Evolutionary conservation across 2,888 invertebrate genomes (phyloP).

Genomic region (Alsophila aescularia): DNA sequence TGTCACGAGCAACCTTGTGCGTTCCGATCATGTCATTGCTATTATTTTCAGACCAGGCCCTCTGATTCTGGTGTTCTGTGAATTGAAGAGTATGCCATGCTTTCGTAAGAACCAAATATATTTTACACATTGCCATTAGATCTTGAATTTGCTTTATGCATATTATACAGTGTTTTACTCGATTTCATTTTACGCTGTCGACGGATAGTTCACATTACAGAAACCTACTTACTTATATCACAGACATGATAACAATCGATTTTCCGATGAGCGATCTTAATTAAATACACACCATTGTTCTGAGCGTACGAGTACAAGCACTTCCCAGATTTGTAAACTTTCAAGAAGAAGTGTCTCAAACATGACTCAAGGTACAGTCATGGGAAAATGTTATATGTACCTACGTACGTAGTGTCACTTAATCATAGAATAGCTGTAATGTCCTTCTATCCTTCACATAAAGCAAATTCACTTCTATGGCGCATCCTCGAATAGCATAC

Average conservation of each 20-base stretch:
- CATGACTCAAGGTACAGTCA: slow-evolving; percentile 26
- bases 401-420: not conserved
- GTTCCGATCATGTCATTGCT: slow-evolving; percentile 10
- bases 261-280: slow-evolving; percentile 46
- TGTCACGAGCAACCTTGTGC: slow-evolving; percentile 11
- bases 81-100: no score
- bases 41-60: not conserved
- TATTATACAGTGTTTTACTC: no score
- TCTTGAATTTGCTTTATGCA: no score
- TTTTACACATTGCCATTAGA: no score
- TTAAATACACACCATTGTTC: slow-evolving; percentile 62
- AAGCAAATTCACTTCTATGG: no score
- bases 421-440: no score
- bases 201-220: slow-evolving; percentile 14
- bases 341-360: slow-evolving; percentile 47
- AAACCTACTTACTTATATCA: not conserved
- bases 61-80: not conserved
- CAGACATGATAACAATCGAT: slow-evolving; percentile 33
- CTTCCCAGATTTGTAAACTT: slow-evolving; percentile 70
- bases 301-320: slow-evolving; percentile 34
- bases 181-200: no score
- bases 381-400: slow-evolving; percentile 3
- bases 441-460: no score
- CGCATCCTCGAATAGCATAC: no score
- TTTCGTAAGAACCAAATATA: no score